Evolutionary conservation across 1,140 invertebrate species (phyloP), one percentile per base, ranked within the genome.

Genomic region (Drosophila ercepeae): DNA sequence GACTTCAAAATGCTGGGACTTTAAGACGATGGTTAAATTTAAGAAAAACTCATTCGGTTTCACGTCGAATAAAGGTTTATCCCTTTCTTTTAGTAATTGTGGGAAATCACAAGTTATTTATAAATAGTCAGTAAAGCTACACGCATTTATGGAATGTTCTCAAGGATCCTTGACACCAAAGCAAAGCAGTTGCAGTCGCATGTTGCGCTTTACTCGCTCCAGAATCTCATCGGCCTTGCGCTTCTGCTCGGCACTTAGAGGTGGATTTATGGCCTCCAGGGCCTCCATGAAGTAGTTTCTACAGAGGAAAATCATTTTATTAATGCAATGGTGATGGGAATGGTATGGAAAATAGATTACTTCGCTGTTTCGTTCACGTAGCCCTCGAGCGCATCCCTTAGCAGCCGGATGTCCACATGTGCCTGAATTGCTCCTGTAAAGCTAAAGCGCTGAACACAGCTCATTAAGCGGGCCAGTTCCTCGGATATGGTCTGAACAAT

Each of bases 401-500:
- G 46, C 21, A 91, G 46, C 1, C 89, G 78, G 39, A 91, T 91
- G 25, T 91, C 90, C 4, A 91, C 78, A 50, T 84, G 78, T 0
- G 91, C 91, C 60, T 92, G 91, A 11, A 91, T 90, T 0, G 86
- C 89, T 4, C 91, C 91, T 16, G 84, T 83, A 34, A 79, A 79
- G 49, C 89, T 91, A 32, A 91, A 91, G 5, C 86, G 53, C 45
- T 89, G 82, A 1, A 91, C 95, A 91, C 96, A 97, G 29, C 95
- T 95, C 93, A 97, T 96, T 1, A 99, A 92, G 16, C 97, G 93
- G 13, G 95, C 95, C 48, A 98, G 92, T 93, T 99, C 98, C 92
- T 99, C 97, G 54, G 96, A 95, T 63, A 98, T 95, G 1, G 95
- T 97, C 92, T 98, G 96, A 13, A 98, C 95, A 57, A 99, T 96